These are phyloP conservation scores for Coregonus ussuriensis DNA, from an alignment of 2,797 vertebrate genomes.

Conservation along the genomic window DNA sequence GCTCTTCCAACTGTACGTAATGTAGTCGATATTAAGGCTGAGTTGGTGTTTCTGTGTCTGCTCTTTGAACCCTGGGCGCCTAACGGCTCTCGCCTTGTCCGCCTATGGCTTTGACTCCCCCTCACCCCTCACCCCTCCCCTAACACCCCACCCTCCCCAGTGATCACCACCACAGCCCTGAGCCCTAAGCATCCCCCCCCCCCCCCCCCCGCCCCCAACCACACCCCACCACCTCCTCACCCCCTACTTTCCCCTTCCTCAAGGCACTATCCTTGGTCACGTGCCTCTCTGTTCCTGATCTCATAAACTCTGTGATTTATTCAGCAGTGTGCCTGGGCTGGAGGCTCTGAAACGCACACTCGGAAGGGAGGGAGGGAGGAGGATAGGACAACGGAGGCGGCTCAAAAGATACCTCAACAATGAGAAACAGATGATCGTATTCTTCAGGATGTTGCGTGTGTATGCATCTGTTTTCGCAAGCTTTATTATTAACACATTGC, in stretches of 20 bases:
- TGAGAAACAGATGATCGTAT: conserved; percentile 70
- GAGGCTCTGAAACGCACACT: conserved; percentile 17
- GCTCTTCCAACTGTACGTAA: background rate
- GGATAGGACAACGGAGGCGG: conserved; percentile 27
- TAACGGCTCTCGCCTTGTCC: conserved; percentile 40
- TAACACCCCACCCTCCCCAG: conserved; percentile 6
- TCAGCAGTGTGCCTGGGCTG: conserved; percentile 22
- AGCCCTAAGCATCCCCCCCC: conserved; percentile 7
- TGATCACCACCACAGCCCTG: conserved; percentile 23
- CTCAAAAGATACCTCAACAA: conserved; percentile 68
- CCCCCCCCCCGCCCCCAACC: background rate
- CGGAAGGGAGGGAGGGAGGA: background rate
- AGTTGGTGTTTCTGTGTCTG: conserved; percentile 26
- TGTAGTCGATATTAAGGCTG: conserved; percentile 31
- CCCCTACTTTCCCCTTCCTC: background rate
- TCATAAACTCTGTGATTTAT: conserved; percentile 23
- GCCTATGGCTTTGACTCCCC: conserved; percentile 2
- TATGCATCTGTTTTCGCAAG: conserved; percentile 31
- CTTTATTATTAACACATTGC: conserved; percentile 57
- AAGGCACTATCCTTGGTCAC: background rate
- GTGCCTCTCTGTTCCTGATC: background rate
- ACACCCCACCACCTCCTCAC: background rate
- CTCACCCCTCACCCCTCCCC: background rate
- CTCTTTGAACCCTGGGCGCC: conserved; percentile 37
- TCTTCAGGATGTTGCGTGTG: conserved; percentile 34